Base-by-base conservation (phyloP, 2,888 invertebrate species). In the Galeopsomyia nigrocyanea region DNA sequence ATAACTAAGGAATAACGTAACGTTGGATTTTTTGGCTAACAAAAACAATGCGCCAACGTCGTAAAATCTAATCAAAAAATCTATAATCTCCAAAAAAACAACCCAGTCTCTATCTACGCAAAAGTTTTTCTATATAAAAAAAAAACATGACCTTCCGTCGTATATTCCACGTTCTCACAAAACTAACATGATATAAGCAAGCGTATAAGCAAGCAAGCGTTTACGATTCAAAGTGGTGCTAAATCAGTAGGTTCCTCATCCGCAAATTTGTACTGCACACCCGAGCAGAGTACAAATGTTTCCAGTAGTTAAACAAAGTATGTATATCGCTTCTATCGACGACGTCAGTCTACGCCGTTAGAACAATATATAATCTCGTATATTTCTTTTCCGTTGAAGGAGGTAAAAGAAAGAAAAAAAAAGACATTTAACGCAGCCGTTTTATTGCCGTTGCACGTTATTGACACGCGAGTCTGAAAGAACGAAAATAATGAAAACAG, bases 191-290 rank as follows among this genome's bases (percentile, higher is more conserved):
- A 39, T 39, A 39, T 39, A 39, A 39, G 39, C 39, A 39, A 39
- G 10, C 39, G 7, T 5, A 13, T 26, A 3, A 16, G n/a, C 26
- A 22, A 64, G 17, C 22, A 21, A 60, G 56, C 16, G 68, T 58
- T 51, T 62, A 75, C 60, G 75, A 75, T 75, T 75, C 69, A 31
- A 75, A 10, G 68, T 75, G 75, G 75, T 75, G 75, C 75, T 75
- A 75, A 75, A 69, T 69, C 58, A 50, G 64, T 75, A 75, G 72
- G 55, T 67, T 22, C 39, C 31, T 60, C n/a, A 16, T 22, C 67
- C 17, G 5, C 14, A 14, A 19, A 26, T 58, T 69, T 57, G 73
- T 56, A 69, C 60, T 58, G 55, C 55, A 26, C 47, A 10, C 46
- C 51, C n/a, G 39, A 31, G 50, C 57, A 10, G 39, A 19, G 61